Conservation (phyloP, 2,888 invertebrate species). For the Eilema depressum region DNA sequence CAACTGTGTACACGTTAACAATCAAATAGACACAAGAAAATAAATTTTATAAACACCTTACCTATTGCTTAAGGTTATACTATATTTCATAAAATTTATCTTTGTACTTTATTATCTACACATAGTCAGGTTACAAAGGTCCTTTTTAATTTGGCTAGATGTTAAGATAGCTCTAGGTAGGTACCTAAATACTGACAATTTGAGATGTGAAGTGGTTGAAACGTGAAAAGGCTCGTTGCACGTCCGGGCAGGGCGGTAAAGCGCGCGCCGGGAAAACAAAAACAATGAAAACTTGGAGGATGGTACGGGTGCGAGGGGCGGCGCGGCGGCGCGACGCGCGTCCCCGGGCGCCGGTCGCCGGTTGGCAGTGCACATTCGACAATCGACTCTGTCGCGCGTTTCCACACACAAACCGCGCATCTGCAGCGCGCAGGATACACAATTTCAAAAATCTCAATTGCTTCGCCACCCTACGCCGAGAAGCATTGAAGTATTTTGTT, state of each 20-base stretch:
- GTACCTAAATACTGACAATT: not conserved
- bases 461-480: slow-evolving; percentile 36
- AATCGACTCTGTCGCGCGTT: slow-evolving; percentile 72
- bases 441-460: slow-evolving; percentile 43
- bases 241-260: slow-evolving; percentile 45
- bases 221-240: slow-evolving; percentile 19
- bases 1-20: slow-evolving; percentile 13
- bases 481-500: slow-evolving; percentile 36
- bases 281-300: slow-evolving; percentile 56
- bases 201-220: slow-evolving; percentile 35
- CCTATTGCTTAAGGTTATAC: not conserved
- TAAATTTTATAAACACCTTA: not conserved
- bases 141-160: slow-evolving; percentile 5
- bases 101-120: not conserved
- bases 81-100: not conserved
- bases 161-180: slow-evolving; percentile 21
- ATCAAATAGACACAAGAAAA: not conserved
- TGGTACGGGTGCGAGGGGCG: slow-evolving; percentile 66
- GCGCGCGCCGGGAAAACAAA: slow-evolving; percentile 63
- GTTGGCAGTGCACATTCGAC: slow-evolving; percentile 75
- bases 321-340: slow-evolving; percentile 58
- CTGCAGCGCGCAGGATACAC: slow-evolving; percentile 63
- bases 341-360: slow-evolving; percentile 53
- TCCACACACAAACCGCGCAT: slow-evolving; percentile 58
- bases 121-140: not conserved